Evolutionary conservation across 2,113 vertebrate genomes (phyloP).

Genomic region (Stegostoma tigrinum): DNA sequence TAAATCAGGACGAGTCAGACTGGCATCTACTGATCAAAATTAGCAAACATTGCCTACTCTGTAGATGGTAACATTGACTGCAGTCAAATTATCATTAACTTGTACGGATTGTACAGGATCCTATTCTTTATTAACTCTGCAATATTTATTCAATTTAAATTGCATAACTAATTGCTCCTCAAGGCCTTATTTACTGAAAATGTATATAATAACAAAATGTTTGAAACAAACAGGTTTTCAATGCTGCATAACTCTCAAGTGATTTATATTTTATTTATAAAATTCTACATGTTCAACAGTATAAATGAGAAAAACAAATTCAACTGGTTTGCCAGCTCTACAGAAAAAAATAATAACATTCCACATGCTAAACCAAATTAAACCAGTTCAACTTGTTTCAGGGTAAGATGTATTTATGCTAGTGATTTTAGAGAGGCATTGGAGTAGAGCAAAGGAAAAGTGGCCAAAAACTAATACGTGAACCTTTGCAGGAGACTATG

Average conservation of each 20-base stretch:
- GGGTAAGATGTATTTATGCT: not conserved
- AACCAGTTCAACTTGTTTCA: not conserved
- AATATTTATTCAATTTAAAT: not conserved
- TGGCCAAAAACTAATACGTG: not conserved
- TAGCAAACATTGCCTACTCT: slow-evolving; percentile 4
- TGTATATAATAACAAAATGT: not conserved
- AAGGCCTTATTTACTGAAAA: not conserved
- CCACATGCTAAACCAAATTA: not conserved
- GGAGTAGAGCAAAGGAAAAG: not conserved
- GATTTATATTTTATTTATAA: not conserved
- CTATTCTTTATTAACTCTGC: not conserved
- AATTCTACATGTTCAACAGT: not conserved
- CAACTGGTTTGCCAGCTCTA: not conserved
- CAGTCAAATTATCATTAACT: not conserved
- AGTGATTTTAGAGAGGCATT: not conserved
- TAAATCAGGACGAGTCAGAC: not conserved
- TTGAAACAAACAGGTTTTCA: not conserved
- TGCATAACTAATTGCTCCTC: not conserved
- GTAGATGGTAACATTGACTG: not conserved
- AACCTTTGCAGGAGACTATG: not conserved
- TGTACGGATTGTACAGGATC: not conserved
- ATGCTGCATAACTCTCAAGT: not conserved
- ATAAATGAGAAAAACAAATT: not conserved
- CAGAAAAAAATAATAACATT: not conserved
- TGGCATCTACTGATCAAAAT: slow-evolving; percentile 23